Percentiles rank a stretch among this genome's conserved stretches.
Conservation (phyloP, 2,888 invertebrate genomes). For the Aporophyla lueneburgensis region DNA sequence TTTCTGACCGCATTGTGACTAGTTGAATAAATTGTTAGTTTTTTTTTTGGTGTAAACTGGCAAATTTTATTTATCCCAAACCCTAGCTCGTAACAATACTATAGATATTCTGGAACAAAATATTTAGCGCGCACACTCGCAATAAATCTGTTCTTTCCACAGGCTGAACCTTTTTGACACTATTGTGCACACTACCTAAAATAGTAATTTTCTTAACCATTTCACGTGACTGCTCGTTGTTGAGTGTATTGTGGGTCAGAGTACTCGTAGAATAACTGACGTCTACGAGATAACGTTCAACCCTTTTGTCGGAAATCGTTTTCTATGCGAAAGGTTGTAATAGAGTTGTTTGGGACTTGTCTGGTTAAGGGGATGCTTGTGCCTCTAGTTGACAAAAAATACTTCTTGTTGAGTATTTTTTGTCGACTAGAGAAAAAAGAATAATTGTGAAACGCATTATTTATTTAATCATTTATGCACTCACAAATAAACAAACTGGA, state of each 20-base stretch:
- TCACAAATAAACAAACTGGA: too few species aligned
- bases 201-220: slow-evolving; percentile 70
- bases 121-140: not conserved
- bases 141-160: not conserved
- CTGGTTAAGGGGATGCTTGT: not conserved
- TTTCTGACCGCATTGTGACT: too few species aligned
- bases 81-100: too few species aligned
- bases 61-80: too few species aligned
- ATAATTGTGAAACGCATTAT: not conserved
- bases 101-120: not conserved
- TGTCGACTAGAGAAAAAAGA: not conserved
- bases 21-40: too few species aligned
- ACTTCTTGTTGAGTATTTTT: too few species aligned
- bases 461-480: not conserved
- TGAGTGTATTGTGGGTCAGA: slow-evolving; percentile 49
- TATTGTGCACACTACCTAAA: slow-evolving; percentile 40
- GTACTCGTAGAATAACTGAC: slow-evolving; percentile 56
- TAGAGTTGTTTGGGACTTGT: slow-evolving; percentile 33
- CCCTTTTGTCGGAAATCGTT: slow-evolving; percentile 52
- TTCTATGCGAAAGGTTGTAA: slow-evolving; percentile 43
- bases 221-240: slow-evolving; percentile 65
- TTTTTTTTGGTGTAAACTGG: too few species aligned
- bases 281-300: slow-evolving; percentile 60
- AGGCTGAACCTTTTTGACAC: not conserved
- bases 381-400: not conserved